Percentiles rank a stretch among this genome's conserved stretches.
Conservation (phyloP, 2,888 invertebrate species). For the Oeneis ivallda region DNA sequence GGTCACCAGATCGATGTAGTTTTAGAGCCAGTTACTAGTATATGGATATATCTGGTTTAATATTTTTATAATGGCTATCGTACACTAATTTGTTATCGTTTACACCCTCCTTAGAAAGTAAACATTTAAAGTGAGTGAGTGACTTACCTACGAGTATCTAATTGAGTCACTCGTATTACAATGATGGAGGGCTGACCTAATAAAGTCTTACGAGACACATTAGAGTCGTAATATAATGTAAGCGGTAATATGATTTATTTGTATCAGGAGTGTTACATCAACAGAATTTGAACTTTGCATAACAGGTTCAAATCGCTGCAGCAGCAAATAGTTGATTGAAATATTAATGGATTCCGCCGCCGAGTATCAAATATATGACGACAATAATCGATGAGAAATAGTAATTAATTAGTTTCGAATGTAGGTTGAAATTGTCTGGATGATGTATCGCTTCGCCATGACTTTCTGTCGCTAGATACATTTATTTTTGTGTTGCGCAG, state of each 20-base stretch:
- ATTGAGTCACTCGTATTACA: conserved; percentile 51
- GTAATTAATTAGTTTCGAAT: conserved; percentile 28
- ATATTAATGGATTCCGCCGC: conserved; percentile 35
- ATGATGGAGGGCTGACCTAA: conserved; percentile 61
- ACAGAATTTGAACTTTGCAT: conserved; percentile 36
- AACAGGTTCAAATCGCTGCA: conserved; percentile 35
- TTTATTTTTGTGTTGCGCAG: conserved; percentile 11
- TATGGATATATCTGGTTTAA: no score
- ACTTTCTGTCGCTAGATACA: conserved; percentile 9
- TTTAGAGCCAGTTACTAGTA: no score
- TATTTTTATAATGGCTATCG: no score
- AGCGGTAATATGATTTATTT: conserved; percentile 54
- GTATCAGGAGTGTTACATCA: conserved; percentile 39
- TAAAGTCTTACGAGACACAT: conserved; percentile 51
- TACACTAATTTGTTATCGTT: no score
- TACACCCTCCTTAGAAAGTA: no score
- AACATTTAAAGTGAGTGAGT: background rate
- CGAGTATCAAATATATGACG: conserved; percentile 31
- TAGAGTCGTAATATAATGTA: conserved; percentile 36
- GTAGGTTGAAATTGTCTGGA: conserved; percentile 25
- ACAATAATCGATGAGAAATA: conserved; percentile 28
- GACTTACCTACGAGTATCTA: background rate
- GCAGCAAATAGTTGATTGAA: conserved; percentile 34
- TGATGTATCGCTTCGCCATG: conserved; percentile 14
- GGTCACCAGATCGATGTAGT: no score